A percentile compares a stretch with the other conserved stretches of the same genome.
Evolutionary conservation across 2,113 vertebrate genomes (phyloP).

Genomic region (Ceyx margarethae): DNA sequence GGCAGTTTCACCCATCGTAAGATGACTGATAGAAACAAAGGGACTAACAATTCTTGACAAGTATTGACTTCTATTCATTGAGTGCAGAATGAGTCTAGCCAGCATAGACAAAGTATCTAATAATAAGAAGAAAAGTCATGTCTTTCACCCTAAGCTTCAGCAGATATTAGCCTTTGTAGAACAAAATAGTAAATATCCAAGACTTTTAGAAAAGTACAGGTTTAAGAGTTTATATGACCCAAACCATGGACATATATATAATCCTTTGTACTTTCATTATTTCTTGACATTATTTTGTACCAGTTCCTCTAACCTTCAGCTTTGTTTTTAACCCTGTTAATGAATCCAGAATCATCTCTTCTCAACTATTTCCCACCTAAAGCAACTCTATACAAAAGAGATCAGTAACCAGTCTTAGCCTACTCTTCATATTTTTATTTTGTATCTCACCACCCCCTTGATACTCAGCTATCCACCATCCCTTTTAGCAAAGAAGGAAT

Average conservation of each 20-base stretch:
- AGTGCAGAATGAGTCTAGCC: not conserved
- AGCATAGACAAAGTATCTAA: not conserved
- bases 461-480: not conserved
- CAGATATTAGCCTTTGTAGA: not conserved
- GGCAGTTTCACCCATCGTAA: not conserved
- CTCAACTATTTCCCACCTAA: not conserved
- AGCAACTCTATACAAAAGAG: not conserved
- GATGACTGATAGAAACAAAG: not conserved
- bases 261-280: not conserved
- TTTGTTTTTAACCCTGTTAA: not conserved
- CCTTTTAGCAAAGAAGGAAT: fast-evolving
- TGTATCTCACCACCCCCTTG: not conserved
- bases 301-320: not conserved
- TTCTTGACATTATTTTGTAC: not conserved
- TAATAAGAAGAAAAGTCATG: not conserved
- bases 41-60: not conserved
- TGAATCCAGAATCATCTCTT: not conserved
- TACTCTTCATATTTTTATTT: not conserved
- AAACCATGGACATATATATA: not conserved
- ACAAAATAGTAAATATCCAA: not conserved
- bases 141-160: not conserved
- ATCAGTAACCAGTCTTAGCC: not conserved
- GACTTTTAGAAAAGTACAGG: not conserved
- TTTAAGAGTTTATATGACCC: not conserved
- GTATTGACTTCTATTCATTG: not conserved